Evolutionary conservation across 2,113 vertebrate species (phyloP).

Genomic region (Aspidoscelis tigris): DNA sequence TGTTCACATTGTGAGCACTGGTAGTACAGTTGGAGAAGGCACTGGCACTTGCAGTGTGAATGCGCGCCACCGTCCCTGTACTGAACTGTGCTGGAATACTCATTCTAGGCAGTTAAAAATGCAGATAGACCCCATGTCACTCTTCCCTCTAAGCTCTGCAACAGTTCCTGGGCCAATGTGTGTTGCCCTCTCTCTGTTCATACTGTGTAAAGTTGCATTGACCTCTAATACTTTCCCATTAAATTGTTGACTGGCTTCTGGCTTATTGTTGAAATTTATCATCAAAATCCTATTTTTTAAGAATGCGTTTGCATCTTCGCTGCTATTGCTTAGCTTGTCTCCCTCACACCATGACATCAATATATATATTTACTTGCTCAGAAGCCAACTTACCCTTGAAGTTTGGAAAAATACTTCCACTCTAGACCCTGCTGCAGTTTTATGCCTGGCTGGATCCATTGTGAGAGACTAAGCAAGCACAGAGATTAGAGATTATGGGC

Average conservation of each 20-base stretch:
- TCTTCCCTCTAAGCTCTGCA: too few relatives aligned
- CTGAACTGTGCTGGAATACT: too few relatives aligned
- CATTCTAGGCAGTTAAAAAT: too few relatives aligned
- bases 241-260: background rate
- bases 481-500: background rate
- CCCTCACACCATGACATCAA: background rate
- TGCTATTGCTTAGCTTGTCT: background rate
- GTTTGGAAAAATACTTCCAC: slow-evolving; percentile 2
- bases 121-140: too few relatives aligned
- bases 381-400: slow-evolving; percentile 12
- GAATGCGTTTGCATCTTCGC: background rate
- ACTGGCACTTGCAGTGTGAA: too few relatives aligned
- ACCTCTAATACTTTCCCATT: background rate
- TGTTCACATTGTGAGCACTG: too few relatives aligned
- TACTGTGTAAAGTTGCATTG: background rate
- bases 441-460: slow-evolving; percentile 18
- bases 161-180: background rate
- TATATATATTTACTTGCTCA: slow-evolving; percentile 17
- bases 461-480: slow-evolving; percentile 15
- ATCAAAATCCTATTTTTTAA: background rate
- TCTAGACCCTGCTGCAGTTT: background rate
- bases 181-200: background rate
- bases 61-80: too few relatives aligned
- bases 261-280: background rate
- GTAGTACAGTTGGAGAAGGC: too few relatives aligned